A percentile compares a stretch with the other conserved stretches of the same genome.
These are phyloP conservation scores for Pantherophis vulpinus DNA, from an alignment of 2,797 vertebrate genomes.

Conservation along the genomic window DNA sequence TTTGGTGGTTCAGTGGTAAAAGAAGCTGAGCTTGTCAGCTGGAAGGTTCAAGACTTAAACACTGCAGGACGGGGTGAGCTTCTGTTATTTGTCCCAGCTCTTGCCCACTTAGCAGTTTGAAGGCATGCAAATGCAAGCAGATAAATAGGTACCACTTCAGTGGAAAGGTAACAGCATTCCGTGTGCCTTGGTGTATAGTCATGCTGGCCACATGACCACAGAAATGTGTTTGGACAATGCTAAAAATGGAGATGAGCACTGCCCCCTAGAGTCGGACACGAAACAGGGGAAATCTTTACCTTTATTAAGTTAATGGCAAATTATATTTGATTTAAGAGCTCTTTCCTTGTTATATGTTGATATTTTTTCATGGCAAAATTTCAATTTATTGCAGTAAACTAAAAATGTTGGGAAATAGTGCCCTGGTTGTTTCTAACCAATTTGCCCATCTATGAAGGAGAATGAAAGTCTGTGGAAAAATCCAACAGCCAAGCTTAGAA, in stretches of 20 bases:
- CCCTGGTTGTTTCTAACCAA: not conserved
- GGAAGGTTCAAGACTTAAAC: not conserved
- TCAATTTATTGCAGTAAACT: not conserved
- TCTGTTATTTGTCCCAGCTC: not conserved
- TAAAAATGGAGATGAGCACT: not conserved
- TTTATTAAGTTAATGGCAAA: not conserved
- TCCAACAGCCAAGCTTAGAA: not conserved
- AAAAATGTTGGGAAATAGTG: not conserved
- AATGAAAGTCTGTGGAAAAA: not conserved
- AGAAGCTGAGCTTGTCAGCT: no score
- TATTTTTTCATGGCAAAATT: not conserved
- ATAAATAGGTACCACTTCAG: not conserved
- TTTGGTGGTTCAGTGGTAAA: not conserved
- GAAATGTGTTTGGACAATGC: not conserved
- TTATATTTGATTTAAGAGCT: not conserved
- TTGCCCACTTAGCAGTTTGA: not conserved
- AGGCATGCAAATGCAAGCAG: not conserved
- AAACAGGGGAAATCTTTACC: not conserved
- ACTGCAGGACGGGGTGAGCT: not conserved
- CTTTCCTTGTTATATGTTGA: not conserved
- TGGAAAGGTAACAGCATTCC: not conserved
- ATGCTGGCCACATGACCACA: not conserved
- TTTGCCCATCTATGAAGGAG: not conserved
- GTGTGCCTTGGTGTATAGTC: not conserved
- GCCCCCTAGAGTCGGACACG: not conserved